phyloP scores from a whole-genome alignment of 2,797 vertebrate genomes.

The Vireo griseus region DNA sequence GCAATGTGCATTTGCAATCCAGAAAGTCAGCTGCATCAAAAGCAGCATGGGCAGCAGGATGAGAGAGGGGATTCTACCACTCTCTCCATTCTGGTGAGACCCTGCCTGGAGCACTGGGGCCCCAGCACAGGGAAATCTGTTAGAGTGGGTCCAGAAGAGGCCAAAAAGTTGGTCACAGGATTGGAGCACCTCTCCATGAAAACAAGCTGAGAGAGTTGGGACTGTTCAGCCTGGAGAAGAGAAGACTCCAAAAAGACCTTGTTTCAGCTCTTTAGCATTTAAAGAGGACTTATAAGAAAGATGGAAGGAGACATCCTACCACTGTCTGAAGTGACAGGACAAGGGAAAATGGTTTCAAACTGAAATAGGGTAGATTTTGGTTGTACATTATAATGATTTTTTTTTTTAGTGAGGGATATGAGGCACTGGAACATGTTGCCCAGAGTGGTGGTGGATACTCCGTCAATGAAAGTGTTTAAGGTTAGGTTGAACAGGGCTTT shows the following conservation, averaged over 20 bases:
- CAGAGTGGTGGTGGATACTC: background rate
- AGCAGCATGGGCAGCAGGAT: rapidly evolving
- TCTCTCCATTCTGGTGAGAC: background rate
- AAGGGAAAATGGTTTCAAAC: background rate
- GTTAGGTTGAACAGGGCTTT: background rate
- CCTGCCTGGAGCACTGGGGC: rapidly evolving
- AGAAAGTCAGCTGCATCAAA: background rate
- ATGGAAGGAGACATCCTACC: background rate
- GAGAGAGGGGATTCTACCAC: rapidly evolving
- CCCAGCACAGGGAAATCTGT: background rate
- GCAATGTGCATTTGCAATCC: background rate
- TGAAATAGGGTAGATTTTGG: background rate
- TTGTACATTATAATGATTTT: background rate
- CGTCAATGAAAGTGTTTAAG: background rate
- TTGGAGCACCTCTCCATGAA: rapidly evolving
- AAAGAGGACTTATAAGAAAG: background rate
- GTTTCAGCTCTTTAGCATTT: background rate
- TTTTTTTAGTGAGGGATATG: background rate
- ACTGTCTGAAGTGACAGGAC: background rate
- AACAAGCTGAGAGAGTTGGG: background rate
- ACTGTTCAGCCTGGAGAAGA: background rate
- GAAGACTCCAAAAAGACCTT: background rate
- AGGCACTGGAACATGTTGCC: background rate
- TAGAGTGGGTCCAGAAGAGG: background rate
- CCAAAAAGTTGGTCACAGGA: background rate